Conservation (phyloP, 2,797 vertebrate species). For the Onychomys torridus region DNA sequence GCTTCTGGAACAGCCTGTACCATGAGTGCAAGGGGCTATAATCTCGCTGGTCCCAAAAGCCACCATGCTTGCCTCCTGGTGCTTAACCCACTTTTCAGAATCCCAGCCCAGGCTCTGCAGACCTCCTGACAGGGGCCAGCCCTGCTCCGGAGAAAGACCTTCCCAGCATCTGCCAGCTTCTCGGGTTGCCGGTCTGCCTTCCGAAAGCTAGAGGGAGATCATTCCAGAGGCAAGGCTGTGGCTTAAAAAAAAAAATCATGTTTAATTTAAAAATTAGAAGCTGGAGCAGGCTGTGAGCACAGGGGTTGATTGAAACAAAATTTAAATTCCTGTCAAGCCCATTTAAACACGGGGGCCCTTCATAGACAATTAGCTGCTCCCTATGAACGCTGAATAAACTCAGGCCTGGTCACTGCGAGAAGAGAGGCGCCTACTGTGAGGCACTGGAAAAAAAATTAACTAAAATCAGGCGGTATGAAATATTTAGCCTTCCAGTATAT, state of each 20-base stretch:
- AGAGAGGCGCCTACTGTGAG: constrained; percentile 86
- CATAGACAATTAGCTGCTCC: constrained; percentile 92
- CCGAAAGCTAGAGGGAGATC: constrained; percentile 44
- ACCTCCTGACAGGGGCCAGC: not conserved
- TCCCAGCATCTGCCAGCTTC: not conserved
- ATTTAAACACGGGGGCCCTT: constrained; percentile 91
- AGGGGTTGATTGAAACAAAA: constrained; percentile 91
- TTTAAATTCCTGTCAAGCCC: constrained; percentile 91
- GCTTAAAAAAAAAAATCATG: constrained; percentile 81
- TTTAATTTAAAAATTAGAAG: constrained; percentile 93
- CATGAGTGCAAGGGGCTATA: not conserved
- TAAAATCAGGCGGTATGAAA: constrained; percentile 89
- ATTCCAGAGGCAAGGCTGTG: constrained; percentile 68
- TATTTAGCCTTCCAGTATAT: constrained; percentile 88
- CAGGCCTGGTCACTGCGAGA: constrained; percentile 87
- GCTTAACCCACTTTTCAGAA: constrained; percentile 73
- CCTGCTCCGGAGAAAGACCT: not conserved
- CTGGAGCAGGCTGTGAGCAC: constrained; percentile 90
- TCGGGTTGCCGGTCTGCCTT: not conserved
- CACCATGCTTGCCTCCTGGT: not conserved
- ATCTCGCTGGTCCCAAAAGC: not conserved
- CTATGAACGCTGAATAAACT: constrained; percentile 88
- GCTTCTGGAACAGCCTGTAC: not conserved
- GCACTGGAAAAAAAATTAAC: constrained; percentile 87
- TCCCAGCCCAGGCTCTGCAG: not conserved